Evolutionary conservation across 2,113 vertebrate genomes (phyloP).

Genomic region (Pedionomus torquatus): DNA sequence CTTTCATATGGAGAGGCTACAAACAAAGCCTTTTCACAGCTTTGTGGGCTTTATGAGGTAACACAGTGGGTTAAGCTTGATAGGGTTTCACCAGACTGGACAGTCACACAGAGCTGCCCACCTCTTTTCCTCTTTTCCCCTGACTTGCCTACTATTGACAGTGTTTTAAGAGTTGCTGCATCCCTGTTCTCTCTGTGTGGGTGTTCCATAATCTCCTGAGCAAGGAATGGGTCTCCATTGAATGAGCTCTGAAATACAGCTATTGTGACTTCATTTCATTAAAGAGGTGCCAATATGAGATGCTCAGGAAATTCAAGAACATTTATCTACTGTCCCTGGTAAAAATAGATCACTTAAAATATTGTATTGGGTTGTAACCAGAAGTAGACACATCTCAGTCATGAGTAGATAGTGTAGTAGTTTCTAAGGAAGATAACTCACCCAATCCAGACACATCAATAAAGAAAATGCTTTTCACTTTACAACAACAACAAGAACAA

Average conservation of each 20-base stretch:
- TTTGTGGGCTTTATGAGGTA: neutral
- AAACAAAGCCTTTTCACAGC: neutral
- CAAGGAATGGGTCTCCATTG: neutral
- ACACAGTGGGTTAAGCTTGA: neutral
- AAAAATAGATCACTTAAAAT: conserved; percentile 7
- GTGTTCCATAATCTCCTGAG: neutral
- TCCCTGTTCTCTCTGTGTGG: neutral
- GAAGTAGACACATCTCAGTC: neutral
- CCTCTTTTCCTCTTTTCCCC: neutral
- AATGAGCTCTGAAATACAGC: neutral
- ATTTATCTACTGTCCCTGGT: neutral
- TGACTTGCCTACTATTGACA: neutral
- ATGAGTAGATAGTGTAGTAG: neutral
- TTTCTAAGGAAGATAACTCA: neutral
- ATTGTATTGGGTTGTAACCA: neutral
- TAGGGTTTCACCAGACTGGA: neutral
- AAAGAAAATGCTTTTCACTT: neutral
- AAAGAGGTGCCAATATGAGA: neutral
- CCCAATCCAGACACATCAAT: neutral
- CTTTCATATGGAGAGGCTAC: neutral
- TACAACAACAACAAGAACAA: neutral
- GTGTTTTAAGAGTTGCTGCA: neutral
- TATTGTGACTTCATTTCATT: neutral
- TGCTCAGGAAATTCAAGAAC: conserved; percentile 1
- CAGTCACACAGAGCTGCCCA: neutral